Base-by-base conservation (phyloP, 2,888 invertebrate genomes). In the Amphipoea oculea region DNA sequence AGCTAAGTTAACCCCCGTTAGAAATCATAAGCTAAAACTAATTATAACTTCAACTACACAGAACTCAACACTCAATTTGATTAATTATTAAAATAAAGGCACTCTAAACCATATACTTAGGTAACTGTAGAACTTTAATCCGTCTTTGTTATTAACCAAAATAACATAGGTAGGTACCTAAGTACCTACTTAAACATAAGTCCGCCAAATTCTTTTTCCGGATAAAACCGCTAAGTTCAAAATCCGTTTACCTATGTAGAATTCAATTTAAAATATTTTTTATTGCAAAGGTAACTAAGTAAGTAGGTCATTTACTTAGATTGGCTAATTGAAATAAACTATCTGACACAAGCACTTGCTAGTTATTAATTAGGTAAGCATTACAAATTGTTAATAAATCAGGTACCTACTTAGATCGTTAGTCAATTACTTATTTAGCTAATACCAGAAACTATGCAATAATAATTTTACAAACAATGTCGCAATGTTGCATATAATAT, bases 371-470 rank as follows among this genome's bases (percentile, higher is more conserved):
- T 54, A 42, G 11, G 51, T 54, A 23, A 57, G 23, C 40, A 36
- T 17, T 62, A 29, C 40, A 45, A 54, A 45, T 69, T 48, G 14
- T 29, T 40, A 68, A 62, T 48, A 66, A 40, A 23, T 72, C 40
- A 57, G 62, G 60, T 69, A 40, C 20, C n/a, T n/a, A n/a, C n/a
- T 14, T 7, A 51, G 42, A 4, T 79, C 68, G 48, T 79, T 83
- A 83, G 12, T 20, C 40, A 69, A 79, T 74, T 66, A 76, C 14
- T 14, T 74, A 77, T 68, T 80, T 74, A 74, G 57, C 29, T 23
- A 48, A 76, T 70, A 68, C 40, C 20, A 12, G 48, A 63, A 84
- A 85, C 14, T 51, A 48, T 45, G 73, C 73, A 74, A 74, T 66
- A 14, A 36, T 54, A 48, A 23, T 76, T 42, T n/a, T 12, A 48